Base-by-base conservation (phyloP, 1,140 invertebrate genomes). In the Druon quercuslanigerum region DNA sequence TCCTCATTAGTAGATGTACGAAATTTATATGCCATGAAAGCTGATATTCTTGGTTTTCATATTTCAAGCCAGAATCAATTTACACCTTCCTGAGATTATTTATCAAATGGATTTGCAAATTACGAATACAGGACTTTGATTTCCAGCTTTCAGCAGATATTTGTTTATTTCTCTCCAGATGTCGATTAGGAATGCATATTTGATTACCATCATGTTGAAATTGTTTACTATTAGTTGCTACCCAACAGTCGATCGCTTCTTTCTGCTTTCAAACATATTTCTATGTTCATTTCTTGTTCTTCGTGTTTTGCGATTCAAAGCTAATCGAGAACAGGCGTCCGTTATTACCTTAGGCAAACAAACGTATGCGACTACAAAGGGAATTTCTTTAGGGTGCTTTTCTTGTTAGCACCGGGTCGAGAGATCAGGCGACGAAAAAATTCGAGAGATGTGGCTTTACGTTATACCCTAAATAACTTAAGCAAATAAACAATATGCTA, bases 311-410 rank as follows among this genome's bases (percentile, higher is more conserved):
- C 60, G 20, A 51, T 57, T 16, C 57, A 75, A 66, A 66, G 14
- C 74, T 66, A 20, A 51, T 51, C 40, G 54, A 50, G 51, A 57
- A 54, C 17, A 56, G 54, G 17, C 74, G 66, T 54, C 56, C 50
- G 20, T 40, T 66, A 66, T 46, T 66, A 73, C 54, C 72, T 74
- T 74, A 6, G 50, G 50, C 71, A 74, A 79, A 79, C 72, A 79
- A 75, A 73, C 71, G n/a, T 56, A 50, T 16, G 60, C 52, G 57
- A 73, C 14, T 51, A 52, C 70, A 80, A 80, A 74, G 66, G 50
- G 71, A 73, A 76, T 71, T 73, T 51, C 72, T 72, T 73, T 57
- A 66, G 60, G 60, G 60, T 40, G 60, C 14, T 66, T 66, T 25
- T 66, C 51, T 52, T 73, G 19, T 51, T 33, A 73, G 19, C 51